Base-by-base conservation (phyloP, 2,888 invertebrate genomes). In the Camptogramma bilineatum region DNA sequence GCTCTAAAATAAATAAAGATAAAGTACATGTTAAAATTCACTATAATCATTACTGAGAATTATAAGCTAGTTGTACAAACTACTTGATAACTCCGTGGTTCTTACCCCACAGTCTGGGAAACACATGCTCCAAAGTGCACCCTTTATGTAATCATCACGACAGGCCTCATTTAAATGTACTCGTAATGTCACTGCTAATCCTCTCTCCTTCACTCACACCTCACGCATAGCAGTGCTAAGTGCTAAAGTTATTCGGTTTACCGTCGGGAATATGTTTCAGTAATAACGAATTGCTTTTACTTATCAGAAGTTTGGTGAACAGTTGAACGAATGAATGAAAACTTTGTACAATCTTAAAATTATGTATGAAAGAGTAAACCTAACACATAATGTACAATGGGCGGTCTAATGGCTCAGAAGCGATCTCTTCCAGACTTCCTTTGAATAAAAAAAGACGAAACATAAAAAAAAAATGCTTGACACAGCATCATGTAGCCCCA, bases 251-350 rank as follows among this genome's bases (percentile, higher is more conserved):
- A 50, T 50, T 55, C 34, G 28, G 17, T 17, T 75, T 74, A 71
- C 83, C 78, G 83, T 62, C 44, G 78, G 76, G 53, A 61, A 17
- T 52, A 10, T 52, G 52, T 50, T 44, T n/a, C 50, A 16, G 61
- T 86, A 85, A 86, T 83, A 86, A 86, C 81, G 82, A 85, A 85
- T 82, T 83, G 77, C 82, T 84, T 81, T 87, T 86, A 85, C 83
- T 42, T 42, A 42, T 51, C 44, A 50, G 42, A 28, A 19, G 10
- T 31, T 56, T 34, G 13, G 54, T 21, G 3, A 31, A 31, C 13
- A 10, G 34, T 19, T 39, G 2, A 56, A 47, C 31, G 46, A 13
- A 55, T 46, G n/a, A n/a, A n/a, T n/a, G n/a, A n/a, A n/a, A n/a
- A n/a, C n/a, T n/a, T n/a, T n/a, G n/a, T n/a, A n/a, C n/a, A n/a